Percentiles rank a stretch among this genome's conserved stretches.
Conservation (phyloP, 2,797 vertebrate genomes). For the Podarcis siculus region DNA sequence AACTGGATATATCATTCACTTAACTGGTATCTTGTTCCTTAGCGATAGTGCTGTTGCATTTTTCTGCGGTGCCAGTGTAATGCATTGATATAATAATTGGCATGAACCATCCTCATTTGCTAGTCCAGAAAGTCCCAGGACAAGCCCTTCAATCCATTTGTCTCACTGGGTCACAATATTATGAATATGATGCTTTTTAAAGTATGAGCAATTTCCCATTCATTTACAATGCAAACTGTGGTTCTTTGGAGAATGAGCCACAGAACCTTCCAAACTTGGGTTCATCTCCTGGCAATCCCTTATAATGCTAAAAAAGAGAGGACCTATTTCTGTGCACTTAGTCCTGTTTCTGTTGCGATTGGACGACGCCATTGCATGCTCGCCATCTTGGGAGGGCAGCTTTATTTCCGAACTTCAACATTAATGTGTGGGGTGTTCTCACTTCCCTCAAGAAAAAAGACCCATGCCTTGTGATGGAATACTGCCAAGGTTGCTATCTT, state of each 20-base stretch:
- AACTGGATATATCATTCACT: neutral
- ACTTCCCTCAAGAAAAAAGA: conserved; percentile 32
- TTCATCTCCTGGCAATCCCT: conserved; percentile 37
- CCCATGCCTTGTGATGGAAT: conserved; percentile 8
- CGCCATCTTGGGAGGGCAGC: neutral
- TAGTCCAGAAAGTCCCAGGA: neutral
- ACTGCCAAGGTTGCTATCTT: conserved; percentile 34
- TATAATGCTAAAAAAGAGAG: conserved; percentile 31
- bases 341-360: conserved; percentile 32
- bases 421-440: neutral
- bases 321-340: conserved; percentile 34
- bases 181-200: neutral
- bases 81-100: neutral
- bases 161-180: neutral
- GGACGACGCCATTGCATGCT: neutral
- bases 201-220: conserved; percentile 7
- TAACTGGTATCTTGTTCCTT: neutral
- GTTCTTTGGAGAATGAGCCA: conserved; percentile 35
- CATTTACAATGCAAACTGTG: conserved; percentile 33
- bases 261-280: conserved; percentile 2
- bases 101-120: neutral
- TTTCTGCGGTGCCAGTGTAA: neutral
- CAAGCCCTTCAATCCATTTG: neutral
- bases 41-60: no score
- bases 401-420: neutral